These are phyloP conservation scores for Pogonocherus hispidulus DNA, from an alignment of 2,888 invertebrate genomes.

Conservation along the genomic window DNA sequence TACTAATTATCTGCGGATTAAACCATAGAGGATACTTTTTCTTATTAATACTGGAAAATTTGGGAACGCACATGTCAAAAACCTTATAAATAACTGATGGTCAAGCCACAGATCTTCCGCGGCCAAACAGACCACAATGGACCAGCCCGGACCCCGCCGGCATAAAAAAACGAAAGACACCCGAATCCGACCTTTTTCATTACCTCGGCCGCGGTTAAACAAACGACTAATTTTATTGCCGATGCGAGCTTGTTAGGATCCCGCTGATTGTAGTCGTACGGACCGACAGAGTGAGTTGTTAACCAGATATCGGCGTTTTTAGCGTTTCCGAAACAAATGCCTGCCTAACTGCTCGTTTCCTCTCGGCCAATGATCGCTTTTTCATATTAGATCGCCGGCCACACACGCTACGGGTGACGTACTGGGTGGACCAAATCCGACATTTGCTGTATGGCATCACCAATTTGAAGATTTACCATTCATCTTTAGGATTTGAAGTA, in stretches of 20 bases:
- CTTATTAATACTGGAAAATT: too few species aligned
- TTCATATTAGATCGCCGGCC: constrained; percentile 20
- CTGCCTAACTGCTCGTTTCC: constrained; percentile 37
- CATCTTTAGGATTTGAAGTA: too few species aligned
- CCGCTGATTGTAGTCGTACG: constrained; percentile 19
- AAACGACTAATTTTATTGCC: constrained; percentile 56
- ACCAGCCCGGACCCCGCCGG: background rate
- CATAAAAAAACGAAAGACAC: constrained; percentile 16
- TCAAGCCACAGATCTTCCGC: background rate
- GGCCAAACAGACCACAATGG: constrained; percentile 1
- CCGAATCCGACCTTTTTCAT: constrained; percentile 44
- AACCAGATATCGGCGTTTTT: constrained; percentile 62
- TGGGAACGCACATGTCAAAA: background rate
- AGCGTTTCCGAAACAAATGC: constrained; percentile 58
- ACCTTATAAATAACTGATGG: background rate
- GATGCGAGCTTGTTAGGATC: constrained; percentile 40
- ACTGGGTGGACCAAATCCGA: constrained; percentile 9
- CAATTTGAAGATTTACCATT: too few species aligned
- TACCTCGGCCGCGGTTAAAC: constrained; percentile 46
- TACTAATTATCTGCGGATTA: too few species aligned
- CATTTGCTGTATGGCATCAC: too few species aligned
- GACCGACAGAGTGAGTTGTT: constrained; percentile 60
- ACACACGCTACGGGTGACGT: constrained; percentile 14
- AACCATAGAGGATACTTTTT: too few species aligned
- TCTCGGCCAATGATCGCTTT: constrained; percentile 12